These are phyloP conservation scores for Loriculus beryllinus DNA, from an alignment of 2,797 vertebrate genomes.

Conservation along the genomic window DNA sequence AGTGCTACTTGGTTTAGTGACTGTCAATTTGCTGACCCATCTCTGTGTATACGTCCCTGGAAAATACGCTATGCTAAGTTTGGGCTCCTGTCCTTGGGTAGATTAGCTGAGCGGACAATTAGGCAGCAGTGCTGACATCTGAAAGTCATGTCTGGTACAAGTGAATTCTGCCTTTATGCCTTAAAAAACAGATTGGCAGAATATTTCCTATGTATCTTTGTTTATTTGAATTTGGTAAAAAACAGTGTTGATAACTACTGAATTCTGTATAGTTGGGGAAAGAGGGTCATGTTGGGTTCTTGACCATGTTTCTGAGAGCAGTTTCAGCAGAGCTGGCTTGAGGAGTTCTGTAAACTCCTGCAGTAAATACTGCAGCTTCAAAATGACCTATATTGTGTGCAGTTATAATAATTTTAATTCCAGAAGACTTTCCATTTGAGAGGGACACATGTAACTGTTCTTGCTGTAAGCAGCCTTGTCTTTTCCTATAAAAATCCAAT, in stretches of 20 bases:
- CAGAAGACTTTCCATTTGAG: background rate
- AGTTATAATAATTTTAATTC: background rate
- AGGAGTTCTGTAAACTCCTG: background rate
- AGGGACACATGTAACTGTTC: background rate
- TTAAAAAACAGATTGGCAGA: background rate
- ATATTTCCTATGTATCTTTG: background rate
- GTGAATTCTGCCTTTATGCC: background rate
- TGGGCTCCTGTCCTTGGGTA: background rate
- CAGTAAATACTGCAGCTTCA: background rate
- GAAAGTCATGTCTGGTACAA: background rate
- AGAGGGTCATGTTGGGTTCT: background rate
- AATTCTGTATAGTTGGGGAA: background rate
- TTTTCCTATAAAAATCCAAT: background rate
- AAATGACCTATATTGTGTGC: background rate
- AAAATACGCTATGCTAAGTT: background rate
- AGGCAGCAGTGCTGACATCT: background rate
- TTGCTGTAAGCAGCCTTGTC: background rate
- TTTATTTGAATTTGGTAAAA: background rate
- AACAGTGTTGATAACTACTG: background rate
- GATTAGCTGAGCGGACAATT: background rate
- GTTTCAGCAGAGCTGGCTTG: background rate
- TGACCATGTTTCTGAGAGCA: background rate
- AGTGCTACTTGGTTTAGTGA: background rate
- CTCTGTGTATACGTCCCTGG: background rate
- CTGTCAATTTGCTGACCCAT: background rate